Percentiles rank a stretch among this genome's conserved stretches.
These are phyloP conservation scores for Amblyornis subalaris DNA, from an alignment of 2,113 vertebrate species.

Conservation along the genomic window DNA sequence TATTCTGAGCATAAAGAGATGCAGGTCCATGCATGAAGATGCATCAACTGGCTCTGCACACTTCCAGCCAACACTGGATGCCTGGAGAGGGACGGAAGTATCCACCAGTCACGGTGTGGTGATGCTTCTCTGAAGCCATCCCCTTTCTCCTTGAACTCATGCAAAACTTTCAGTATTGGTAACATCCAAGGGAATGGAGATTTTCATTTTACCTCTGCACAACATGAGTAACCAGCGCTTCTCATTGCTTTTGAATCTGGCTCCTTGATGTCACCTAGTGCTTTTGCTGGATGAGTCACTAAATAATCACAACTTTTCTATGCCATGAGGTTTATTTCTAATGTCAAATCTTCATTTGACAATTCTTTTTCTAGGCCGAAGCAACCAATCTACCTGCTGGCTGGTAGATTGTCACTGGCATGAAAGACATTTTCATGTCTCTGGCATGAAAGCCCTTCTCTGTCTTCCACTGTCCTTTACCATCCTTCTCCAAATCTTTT, in stretches of 20 bases:
- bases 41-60: background rate
- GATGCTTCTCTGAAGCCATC: background rate
- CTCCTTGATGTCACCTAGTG: background rate
- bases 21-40: background rate
- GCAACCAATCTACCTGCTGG: background rate
- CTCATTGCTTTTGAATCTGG: background rate
- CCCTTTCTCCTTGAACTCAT: background rate
- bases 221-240: background rate
- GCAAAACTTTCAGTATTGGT: background rate
- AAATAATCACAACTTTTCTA: background rate
- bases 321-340: background rate
- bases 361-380: background rate
- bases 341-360: background rate
- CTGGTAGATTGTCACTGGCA: background rate
- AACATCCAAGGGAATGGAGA: background rate
- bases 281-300: background rate
- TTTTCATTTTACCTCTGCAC: background rate
- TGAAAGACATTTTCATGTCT: background rate
- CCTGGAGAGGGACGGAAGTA: background rate
- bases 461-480: background rate
- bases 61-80: background rate
- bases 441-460: background rate
- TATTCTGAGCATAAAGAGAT: background rate
- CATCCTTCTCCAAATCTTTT: background rate
- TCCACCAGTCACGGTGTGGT: background rate